Conservation (phyloP, 2,797 vertebrate species). For the Periophthalmus magnuspinnatus region DNA sequence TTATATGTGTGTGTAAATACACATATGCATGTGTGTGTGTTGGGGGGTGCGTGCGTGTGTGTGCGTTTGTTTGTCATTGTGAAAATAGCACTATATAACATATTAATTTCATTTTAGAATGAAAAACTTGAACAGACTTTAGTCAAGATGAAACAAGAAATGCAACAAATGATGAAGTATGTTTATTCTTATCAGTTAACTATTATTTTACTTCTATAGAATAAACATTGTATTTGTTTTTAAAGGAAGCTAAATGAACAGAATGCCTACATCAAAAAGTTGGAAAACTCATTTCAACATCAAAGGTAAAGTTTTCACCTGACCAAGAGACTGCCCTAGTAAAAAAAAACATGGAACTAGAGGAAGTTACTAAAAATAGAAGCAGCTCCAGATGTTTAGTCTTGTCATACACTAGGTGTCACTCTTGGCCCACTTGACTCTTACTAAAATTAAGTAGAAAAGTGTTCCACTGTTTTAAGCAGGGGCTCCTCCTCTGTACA, state of each 20-base stretch:
- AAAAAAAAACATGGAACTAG: not conserved
- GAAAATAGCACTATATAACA: too few species aligned
- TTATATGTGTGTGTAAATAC: too few species aligned
- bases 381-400: not conserved
- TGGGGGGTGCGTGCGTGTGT: too few species aligned
- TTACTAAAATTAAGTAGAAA: not conserved
- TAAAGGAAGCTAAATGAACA: slow-evolving; percentile 75
- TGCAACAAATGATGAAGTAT: slow-evolving; percentile 82
- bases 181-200: not conserved
- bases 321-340: not conserved
- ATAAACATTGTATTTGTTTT: not conserved
- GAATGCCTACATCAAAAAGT: slow-evolving; percentile 70
- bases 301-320: slow-evolving; percentile 63
- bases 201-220: not conserved
- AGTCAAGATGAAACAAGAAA: slow-evolving; percentile 79
- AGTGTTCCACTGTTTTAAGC: not conserved
- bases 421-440: slow-evolving; percentile 30
- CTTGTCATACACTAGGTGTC: slow-evolving; percentile 55
- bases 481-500: not conserved
- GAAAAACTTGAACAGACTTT: slow-evolving; percentile 81
- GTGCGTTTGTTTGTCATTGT: too few species aligned
- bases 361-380: not conserved
- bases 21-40: too few species aligned
- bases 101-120: slow-evolving; percentile 66
- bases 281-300: slow-evolving; percentile 71